phyloP scores from a whole-genome alignment of 2,797 vertebrate genomes.

The Mastacembelus armatus region DNA sequence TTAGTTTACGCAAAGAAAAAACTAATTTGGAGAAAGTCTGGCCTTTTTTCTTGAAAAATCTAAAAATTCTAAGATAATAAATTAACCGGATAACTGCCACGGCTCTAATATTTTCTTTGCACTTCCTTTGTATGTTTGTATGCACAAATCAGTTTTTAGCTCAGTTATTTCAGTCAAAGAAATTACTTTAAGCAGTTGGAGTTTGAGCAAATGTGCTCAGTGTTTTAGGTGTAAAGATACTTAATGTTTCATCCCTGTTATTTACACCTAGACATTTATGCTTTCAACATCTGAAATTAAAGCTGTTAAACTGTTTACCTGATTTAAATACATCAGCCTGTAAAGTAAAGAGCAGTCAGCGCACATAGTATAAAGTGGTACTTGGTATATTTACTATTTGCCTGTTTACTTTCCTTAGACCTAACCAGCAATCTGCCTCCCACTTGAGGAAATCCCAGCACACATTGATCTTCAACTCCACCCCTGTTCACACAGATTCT shows the following conservation, averaged over 20 bases:
- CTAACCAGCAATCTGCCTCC: constrained; percentile 34
- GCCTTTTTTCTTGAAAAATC: too few relatives aligned
- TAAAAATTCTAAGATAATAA: too few relatives aligned
- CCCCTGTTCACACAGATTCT: constrained; percentile 34
- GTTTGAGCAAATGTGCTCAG: not conserved
- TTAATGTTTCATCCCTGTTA: not conserved
- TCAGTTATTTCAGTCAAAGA: constrained; percentile 18
- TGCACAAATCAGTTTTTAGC: constrained; percentile 8
- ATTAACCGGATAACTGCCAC: too few relatives aligned
- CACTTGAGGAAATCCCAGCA: constrained; percentile 47
- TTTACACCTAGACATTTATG: not conserved
- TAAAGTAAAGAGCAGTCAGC: constrained; percentile 13
- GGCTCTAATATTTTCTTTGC: too few relatives aligned
- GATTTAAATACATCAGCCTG: constrained; percentile 7
- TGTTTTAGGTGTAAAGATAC: not conserved
- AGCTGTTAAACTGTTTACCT: not conserved
- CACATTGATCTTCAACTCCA: constrained; percentile 23
- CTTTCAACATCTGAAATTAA: constrained; percentile 5
- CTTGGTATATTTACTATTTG: constrained; percentile 28
- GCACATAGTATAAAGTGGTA: constrained; percentile 24
- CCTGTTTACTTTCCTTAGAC: constrained; percentile 56
- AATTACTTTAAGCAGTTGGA: constrained; percentile 10
- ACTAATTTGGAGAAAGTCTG: too few relatives aligned
- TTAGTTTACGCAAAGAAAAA: too few relatives aligned
- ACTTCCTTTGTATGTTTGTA: too few relatives aligned